Percentiles rank a stretch among this genome's conserved stretches.
Evolutionary conservation across 53 echinoderm and acorn worm species (phyloP).

Genomic region (Hippasteria phrygiana): DNA sequence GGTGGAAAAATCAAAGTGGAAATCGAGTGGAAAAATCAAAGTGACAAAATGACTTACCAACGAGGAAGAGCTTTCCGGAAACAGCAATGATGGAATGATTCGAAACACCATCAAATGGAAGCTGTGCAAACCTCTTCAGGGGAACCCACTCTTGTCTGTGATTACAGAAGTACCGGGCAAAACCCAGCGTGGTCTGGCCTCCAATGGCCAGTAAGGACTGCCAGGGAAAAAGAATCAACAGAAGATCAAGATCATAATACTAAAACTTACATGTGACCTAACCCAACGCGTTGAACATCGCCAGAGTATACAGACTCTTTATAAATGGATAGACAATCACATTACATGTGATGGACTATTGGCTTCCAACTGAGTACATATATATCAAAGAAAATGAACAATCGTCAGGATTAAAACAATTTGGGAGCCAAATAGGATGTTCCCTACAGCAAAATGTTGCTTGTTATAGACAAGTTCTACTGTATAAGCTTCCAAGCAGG

Average conservation of each 20-base stretch:
- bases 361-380: no score
- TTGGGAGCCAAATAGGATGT: no score
- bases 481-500: no score
- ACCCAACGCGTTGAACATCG: no score
- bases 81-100: conserved; percentile 53
- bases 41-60: conserved; percentile 31
- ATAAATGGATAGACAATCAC: no score
- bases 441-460: no score
- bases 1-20: neutral
- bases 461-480: no score
- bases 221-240: neutral
- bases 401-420: no score
- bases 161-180: conserved; percentile 54
- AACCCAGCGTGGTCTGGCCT: conserved; percentile 63
- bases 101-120: conserved; percentile 58
- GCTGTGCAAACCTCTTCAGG: conserved; percentile 62
- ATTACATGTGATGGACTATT: no score
- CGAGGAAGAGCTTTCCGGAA: conserved; percentile 59
- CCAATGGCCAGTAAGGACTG: conserved; percentile 72
- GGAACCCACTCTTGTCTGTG: conserved; percentile 59
- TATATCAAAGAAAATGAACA: no score
- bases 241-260: neutral
- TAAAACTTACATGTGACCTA: neutral
- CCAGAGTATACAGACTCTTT: no score
- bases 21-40: neutral